Percentiles rank a stretch among this genome's conserved stretches.
Conservation (phyloP, 2,113 vertebrate genomes). For the Tetraodon nigroviridis region DNA sequence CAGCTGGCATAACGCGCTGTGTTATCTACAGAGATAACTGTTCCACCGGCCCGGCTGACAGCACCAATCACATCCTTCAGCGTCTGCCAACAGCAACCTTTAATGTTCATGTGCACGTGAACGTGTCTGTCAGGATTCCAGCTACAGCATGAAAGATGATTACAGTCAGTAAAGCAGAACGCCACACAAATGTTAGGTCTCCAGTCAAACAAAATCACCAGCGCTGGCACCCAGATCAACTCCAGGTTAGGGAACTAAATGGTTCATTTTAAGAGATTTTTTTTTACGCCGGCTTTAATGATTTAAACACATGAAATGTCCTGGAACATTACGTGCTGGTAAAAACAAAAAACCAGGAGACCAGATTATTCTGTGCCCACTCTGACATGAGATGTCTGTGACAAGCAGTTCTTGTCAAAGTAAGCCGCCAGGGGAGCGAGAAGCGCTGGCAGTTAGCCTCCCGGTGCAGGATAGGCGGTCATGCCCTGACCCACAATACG, state of each 20-base stretch:
- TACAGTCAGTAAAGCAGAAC: neutral
- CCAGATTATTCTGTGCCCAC: conserved; percentile 4
- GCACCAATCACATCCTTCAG: conserved; percentile 6
- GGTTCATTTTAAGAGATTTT: too few relatives aligned
- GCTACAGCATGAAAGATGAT: neutral
- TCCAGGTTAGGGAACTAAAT: too few relatives aligned
- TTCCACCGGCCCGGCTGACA: conserved; percentile 8
- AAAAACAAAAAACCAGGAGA: neutral
- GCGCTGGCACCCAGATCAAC: conserved; percentile 2
- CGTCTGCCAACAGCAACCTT: conserved; percentile 7
- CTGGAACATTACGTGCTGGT: too few relatives aligned
- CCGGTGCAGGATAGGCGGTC: conserved; percentile 45
- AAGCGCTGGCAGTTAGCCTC: conserved; percentile 41
- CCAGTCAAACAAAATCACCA: neutral
- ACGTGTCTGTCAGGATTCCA: neutral
- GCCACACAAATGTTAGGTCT: neutral
- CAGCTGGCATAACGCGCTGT: conserved; percentile 10
- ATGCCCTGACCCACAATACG: conserved; percentile 55
- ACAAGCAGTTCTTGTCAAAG: conserved; percentile 43
- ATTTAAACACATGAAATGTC: too few relatives aligned
- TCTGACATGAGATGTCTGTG: conserved; percentile 29
- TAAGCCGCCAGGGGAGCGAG: conserved; percentile 45
- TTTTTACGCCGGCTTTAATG: too few relatives aligned
- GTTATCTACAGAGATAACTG: conserved; percentile 30
- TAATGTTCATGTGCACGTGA: conserved; percentile 4